Evolutionary conservation across 2,797 vertebrate genomes (phyloP), one percentile per base, ranked within the genome.

Genomic region (Stomatorhinus walkeri): DNA sequence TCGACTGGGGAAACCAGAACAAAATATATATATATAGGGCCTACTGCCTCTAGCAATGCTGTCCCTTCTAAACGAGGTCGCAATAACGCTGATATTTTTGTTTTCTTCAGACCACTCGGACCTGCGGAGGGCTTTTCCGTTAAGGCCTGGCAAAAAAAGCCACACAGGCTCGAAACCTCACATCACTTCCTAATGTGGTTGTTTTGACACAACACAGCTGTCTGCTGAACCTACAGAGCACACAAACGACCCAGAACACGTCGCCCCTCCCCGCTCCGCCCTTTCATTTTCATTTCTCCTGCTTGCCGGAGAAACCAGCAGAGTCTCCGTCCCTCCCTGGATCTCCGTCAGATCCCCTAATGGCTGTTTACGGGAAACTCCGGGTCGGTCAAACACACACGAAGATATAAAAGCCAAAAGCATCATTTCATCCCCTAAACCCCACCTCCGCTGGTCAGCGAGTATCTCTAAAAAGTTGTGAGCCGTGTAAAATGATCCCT

Each of bases 191-290:
- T 72, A 51, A 59, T 85, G 49, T 43, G 87, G 64, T 36, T 72
- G 64, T 88, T 88, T 88, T 76, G 43, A 76, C 87, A 79, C 68
- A 88, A 79, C 68, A 48, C 64, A 79, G n/a, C 87, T 19, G 87
- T 88, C 88, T 43, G 51, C 68, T 22, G 51, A 83, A 46, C 36
- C 88, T 12, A 52, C 43, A 40, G 14, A 52, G 19, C 88, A 54
- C 48, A 83, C 72, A 84, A 84, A 83, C 43, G 61, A 84, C 40
- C 68, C 51, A 40, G 28, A 83, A 81, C 24, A 61, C 16, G n/a
- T 46, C 36, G 48, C 88, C 88, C 88, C 51, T 51, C 88, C 88
- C 51, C 32, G 43, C 76, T 36, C 14, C 2, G 32, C 43, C 68
- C 64, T 88, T 88, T 88, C 64, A 52, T 88, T 88, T 83, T 83